Base-by-base conservation (phyloP, 1,140 invertebrate species). In the Chironomus striatipennis region DNA sequence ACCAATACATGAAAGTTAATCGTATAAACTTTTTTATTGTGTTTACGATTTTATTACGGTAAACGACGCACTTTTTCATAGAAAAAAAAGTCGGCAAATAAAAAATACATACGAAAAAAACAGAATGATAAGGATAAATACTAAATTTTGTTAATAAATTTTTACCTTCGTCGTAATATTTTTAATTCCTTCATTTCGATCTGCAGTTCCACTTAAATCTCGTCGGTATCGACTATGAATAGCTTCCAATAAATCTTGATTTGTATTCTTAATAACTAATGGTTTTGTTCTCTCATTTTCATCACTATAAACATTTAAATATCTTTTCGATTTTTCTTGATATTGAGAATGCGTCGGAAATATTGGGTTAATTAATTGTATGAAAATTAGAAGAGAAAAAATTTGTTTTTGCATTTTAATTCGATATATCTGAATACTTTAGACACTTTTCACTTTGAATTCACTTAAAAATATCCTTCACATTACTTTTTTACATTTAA, bases 111-210 rank as follows among this genome's bases (percentile, higher is more conserved):
- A n/a, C 47, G n/a, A 57, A 10, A 57, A 12, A 57, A 12, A 57
- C 7, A 12, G 24, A 34, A 34, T 34, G 24, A 34, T 34, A 34
- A 34, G 24, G 24, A 57, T 57, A 57, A n/a, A 12, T n/a, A 12
- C 9, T n/a, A 57, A 12, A 3, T 57, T 57, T 57, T 12, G 1
- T 57, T 4, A 57, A 57, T 57, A n/a, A 34, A 34, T 34, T 57
- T 10, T 57, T 70, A 70, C 65, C 65, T 70, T 70, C 10, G 65
- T 70, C 20, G 65, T 70, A 21, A 70, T 70, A 21, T 70, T 70
- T 21, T 70, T 70, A 18, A 70, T 18, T 20, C 65, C 20, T 21
- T 70, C 65, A 70, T 70, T 70, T 15, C 18, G 65, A 17, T 70
- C 65, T 1, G 65, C 24, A 34, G 24, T 34, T 34, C 24, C 24